These are phyloP conservation scores for Formica selysi DNA, from an alignment of 1,140 invertebrate genomes.

Conservation along the genomic window DNA sequence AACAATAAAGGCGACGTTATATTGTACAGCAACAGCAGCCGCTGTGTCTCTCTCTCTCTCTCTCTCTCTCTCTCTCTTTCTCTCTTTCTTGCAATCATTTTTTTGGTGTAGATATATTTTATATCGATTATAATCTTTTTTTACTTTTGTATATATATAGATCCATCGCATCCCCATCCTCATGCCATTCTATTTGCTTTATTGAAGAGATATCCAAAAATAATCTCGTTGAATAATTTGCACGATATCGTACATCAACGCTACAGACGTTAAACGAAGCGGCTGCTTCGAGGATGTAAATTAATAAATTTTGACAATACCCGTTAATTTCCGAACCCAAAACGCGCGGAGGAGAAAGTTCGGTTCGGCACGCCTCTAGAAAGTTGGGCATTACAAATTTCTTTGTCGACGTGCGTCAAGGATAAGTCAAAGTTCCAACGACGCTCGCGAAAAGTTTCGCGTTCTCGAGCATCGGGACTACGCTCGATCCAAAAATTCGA, in stretches of 20 bases:
- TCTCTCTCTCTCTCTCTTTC: neutral
- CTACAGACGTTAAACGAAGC: neutral
- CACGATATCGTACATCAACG: conserved; percentile 3
- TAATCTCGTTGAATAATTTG: conserved; percentile 20
- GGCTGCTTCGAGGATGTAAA: neutral
- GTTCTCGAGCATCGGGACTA: conserved; percentile 26
- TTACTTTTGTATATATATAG: neutral
- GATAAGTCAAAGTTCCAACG: conserved; percentile 49
- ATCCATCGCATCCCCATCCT: neutral
- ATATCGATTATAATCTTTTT: neutral
- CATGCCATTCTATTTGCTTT: neutral
- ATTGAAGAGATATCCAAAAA: neutral
- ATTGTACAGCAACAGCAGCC: conserved; percentile 76
- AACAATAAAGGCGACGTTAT: conserved; percentile 84
- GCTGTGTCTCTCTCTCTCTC: neutral
- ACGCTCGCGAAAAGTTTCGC: conserved; percentile 27
- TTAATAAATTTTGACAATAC: conserved; percentile 56
- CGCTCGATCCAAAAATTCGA: conserved; percentile 69
- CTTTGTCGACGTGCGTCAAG: conserved; percentile 50
- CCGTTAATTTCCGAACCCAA: conserved; percentile 28
- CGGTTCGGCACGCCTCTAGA: neutral
- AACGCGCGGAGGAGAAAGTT: conserved; percentile 21
- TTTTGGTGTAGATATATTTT: neutral
- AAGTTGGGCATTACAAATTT: conserved; percentile 59
- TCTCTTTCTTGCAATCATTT: neutral